Evolutionary conservation across 2,888 invertebrate species (phyloP).

Genomic region (Idaea biselata): DNA sequence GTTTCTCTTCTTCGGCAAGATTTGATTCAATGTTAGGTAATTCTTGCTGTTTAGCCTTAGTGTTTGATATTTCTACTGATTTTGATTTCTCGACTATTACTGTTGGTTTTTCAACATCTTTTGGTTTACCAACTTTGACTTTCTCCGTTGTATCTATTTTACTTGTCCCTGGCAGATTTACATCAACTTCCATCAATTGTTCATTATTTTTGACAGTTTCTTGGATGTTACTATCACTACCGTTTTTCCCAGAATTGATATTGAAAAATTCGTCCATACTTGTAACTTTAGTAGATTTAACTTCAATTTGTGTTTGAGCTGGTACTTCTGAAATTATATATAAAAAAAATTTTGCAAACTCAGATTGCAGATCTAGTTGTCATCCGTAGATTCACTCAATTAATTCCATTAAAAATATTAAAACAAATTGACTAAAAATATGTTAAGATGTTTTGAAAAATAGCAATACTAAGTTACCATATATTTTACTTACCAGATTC

Average conservation of each 20-base stretch:
- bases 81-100: background rate
- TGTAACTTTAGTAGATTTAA: background rate
- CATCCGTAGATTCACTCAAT: background rate
- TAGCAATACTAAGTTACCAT: background rate
- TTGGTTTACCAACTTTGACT: background rate
- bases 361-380: background rate
- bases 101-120: background rate
- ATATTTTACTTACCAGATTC: conserved; percentile 16
- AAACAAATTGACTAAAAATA: too few species aligned
- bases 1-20: background rate
- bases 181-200: background rate
- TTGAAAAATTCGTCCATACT: background rate
- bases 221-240: background rate
- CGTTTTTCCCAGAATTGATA: background rate
- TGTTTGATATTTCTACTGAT: background rate
- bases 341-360: background rate
- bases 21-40: background rate
- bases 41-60: background rate
- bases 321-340: conserved; percentile 6
- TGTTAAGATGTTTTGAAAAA: background rate
- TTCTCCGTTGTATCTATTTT: conserved; percentile 7
- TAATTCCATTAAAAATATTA: background rate
- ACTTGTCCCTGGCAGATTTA: conserved; percentile 5
- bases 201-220: background rate
- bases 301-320: conserved; percentile 10